phyloP scores from a whole-genome alignment of 2,113 vertebrate genomes.

The Telmatochromis sp. region DNA sequence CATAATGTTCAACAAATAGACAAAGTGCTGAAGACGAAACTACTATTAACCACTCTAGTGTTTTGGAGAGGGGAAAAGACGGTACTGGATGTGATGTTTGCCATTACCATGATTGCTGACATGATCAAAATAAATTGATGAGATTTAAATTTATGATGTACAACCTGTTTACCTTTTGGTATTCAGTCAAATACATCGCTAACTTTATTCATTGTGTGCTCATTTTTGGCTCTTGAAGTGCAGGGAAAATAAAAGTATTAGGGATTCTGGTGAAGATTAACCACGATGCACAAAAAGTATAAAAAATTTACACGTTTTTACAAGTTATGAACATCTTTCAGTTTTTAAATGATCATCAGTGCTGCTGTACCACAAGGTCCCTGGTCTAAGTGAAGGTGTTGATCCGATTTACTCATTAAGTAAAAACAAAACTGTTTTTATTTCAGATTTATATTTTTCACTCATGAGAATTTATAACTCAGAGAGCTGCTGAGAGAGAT shows the following conservation, averaged over 20 bases:
- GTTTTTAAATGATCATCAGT: background rate
- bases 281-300: accelerated
- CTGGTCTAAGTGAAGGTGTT: background rate
- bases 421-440: background rate
- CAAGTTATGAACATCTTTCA: background rate
- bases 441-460: background rate
- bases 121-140: background rate
- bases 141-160: background rate
- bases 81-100: accelerated
- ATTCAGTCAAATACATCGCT: background rate
- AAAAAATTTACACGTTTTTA: background rate
- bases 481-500: background rate
- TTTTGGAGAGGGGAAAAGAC: background rate
- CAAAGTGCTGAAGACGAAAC: background rate
- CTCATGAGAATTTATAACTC: background rate
- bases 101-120: background rate
- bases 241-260: background rate
- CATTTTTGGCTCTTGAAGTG: background rate
- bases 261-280: background rate
- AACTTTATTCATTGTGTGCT: background rate
- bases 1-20: background rate
- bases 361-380: background rate
- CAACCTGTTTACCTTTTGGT: background rate
- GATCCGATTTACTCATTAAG: background rate
- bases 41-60: background rate